Percentiles rank a stretch among this genome's conserved stretches.
Evolutionary conservation across 2,113 vertebrate genomes (phyloP).

Genomic region (Labrus mixtus): DNA sequence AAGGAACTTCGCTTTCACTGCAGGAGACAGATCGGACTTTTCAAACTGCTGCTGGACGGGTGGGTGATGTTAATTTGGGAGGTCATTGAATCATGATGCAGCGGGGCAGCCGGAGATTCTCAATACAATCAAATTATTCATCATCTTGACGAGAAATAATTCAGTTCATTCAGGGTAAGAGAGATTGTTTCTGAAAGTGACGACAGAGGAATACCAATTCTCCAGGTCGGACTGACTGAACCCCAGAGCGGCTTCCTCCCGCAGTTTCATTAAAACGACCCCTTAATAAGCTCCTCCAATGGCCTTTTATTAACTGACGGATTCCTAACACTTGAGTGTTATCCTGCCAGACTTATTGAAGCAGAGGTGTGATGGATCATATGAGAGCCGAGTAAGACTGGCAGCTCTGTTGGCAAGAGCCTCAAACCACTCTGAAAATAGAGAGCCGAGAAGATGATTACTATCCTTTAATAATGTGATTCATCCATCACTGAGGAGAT

Average conservation of each 20-base stretch:
- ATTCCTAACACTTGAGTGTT: constrained; percentile 1
- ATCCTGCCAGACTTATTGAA: constrained; percentile 10
- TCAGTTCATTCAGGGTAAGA: neutral
- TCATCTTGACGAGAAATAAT: neutral
- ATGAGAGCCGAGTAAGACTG: constrained; percentile 21
- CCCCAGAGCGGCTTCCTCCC: constrained; percentile 11
- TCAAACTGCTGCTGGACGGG: constrained; percentile 11
- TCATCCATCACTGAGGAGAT: constrained; percentile 36
- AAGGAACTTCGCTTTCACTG: no score
- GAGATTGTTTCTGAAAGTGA: neutral
- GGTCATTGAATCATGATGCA: constrained; percentile 50
- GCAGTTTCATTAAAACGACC: constrained; percentile 24
- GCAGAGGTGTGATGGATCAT: constrained; percentile 15
- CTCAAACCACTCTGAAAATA: constrained; percentile 32
- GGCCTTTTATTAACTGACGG: constrained; percentile 38
- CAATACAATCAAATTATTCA: constrained; percentile 16
- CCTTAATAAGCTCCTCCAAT: constrained; percentile 17
- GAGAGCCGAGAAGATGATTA: constrained; percentile 39
- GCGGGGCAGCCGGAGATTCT: constrained; percentile 20
- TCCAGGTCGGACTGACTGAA: constrained; percentile 33
- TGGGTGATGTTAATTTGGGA: constrained; percentile 34
- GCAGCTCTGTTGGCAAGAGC: constrained; percentile 22
- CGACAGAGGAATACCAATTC: neutral
- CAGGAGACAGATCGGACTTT: constrained; percentile 26
- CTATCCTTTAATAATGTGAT: constrained; percentile 28